Conservation (phyloP, 2,888 invertebrate genomes). For the Athripsodes cinereus region DNA sequence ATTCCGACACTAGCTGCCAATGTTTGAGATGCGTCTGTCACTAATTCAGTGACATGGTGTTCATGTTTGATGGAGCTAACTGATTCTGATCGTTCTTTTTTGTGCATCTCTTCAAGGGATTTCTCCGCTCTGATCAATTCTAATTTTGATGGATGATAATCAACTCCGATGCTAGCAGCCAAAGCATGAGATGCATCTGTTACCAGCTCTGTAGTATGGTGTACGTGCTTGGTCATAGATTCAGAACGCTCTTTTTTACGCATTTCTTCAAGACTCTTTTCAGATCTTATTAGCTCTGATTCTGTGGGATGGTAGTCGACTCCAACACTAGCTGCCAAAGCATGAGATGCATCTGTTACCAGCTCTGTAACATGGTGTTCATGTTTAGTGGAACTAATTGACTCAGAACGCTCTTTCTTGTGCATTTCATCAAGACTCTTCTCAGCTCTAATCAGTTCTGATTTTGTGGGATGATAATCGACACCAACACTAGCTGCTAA, state of each 20-base stretch:
- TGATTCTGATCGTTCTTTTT: neutral
- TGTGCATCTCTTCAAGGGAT: neutral
- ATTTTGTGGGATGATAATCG: conserved; percentile 11
- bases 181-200: conserved; percentile 17
- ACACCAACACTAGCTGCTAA: conserved; percentile 20
- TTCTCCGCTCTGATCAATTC: neutral
- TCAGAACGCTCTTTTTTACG: neutral
- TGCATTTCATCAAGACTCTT: neutral
- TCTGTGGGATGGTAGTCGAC: conserved; percentile 14
- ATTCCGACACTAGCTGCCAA: conserved; percentile 22
- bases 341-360: conserved; percentile 13
- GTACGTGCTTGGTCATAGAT: conserved; percentile 3
- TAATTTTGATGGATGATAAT: conserved; percentile 10
- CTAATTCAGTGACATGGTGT: conserved; percentile 14
- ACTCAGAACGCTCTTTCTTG: neutral
- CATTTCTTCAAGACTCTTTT: neutral
- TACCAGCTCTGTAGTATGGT: conserved; percentile 13
- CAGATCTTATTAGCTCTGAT: neutral
- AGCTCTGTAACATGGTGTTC: conserved; percentile 13
- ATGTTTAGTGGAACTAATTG: neutral
- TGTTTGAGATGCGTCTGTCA: conserved; percentile 17
- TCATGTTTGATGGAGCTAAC: neutral
- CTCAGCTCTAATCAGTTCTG: neutral
- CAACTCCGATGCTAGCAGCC: conserved; percentile 18
- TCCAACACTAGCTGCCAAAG: conserved; percentile 20